Evolutionary conservation across 2,888 invertebrate genomes (phyloP), one percentile per base, ranked within the genome.

Genomic region (Dynastes maya): DNA sequence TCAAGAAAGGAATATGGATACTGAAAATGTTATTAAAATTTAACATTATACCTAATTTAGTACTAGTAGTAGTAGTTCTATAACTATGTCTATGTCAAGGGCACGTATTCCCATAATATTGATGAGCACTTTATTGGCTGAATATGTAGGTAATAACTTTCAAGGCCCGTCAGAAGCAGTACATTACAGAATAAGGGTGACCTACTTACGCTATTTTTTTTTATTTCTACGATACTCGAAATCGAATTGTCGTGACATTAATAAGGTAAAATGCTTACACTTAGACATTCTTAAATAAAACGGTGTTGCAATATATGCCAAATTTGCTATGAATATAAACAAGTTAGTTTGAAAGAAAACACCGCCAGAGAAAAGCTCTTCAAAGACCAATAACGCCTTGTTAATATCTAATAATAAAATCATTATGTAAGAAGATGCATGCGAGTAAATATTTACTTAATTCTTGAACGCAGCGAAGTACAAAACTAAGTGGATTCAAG

Each of bases 331-430:
- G 5, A 63, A 63, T 32, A 63, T 63, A 63, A 63, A 63, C 32
- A 29, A 63, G n/a, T 63, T 13, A 9, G 32, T 32, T 29, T 63
- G 32, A 32, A 16, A 63, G 63, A n/a, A 63, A 13, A 63, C 55
- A 58, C 22, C 55, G 22, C 22, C 22, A 16, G 22, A 58, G 55
- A 58, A 6, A 37, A 55, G 8, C 32, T 63, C 63, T 32, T 63
- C 13, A 32, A 63, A 32, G 6, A 49, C 45, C 45, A 67, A 58
- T 58, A 37, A 55, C 72, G 51, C 22, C 58, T 72, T 40, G 72
- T 72, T 72, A 72, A 72, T 72, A 72, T 58, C 72, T 58, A 72
- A 58, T 72, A 40, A 58, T 72, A 40, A 72, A 22, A 58, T 40
- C 58, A 27, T 72, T 55, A 58, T 45, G 37, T 72, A 58, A 40